phyloP scores from a whole-genome alignment of 2,888 invertebrate genomes.

The Plagodis pulveraria region DNA sequence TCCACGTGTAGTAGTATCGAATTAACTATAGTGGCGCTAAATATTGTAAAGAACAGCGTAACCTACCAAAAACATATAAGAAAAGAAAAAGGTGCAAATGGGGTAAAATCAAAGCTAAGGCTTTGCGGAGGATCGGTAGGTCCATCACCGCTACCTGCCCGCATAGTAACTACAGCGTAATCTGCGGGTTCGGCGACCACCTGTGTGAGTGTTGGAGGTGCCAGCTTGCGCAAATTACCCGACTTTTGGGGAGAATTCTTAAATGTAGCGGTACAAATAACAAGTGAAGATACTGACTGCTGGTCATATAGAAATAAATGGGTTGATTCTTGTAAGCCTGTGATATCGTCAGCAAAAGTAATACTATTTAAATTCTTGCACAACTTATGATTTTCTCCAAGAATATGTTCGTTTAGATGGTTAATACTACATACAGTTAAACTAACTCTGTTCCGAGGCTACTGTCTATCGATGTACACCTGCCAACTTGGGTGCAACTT shows the following conservation, averaged over 20 bases:
- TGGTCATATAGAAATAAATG: not conserved
- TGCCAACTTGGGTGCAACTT: too few species aligned
- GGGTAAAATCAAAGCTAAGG: conserved; percentile 11
- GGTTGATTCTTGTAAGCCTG: too few species aligned
- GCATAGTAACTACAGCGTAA: conserved; percentile 8
- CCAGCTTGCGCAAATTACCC: conserved; percentile 27
- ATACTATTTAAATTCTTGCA: too few species aligned
- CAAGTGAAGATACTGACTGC: not conserved
- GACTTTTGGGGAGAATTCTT: conserved; percentile 29
- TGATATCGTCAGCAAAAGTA: too few species aligned
- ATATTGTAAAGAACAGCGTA: too few species aligned
- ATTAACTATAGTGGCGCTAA: too few species aligned
- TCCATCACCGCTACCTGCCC: conserved; percentile 21
- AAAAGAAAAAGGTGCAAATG: conserved; percentile 20
- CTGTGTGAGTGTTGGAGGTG: conserved; percentile 61
- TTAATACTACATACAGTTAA: too few species aligned
- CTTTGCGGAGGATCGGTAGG: conserved; percentile 4
- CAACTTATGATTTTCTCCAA: too few species aligned
- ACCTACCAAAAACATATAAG: not conserved
- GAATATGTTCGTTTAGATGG: too few species aligned
- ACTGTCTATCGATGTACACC: too few species aligned
- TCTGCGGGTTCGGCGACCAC: conserved; percentile 59
- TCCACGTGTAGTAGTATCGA: too few species aligned
- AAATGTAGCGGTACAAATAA: conserved; percentile 4
- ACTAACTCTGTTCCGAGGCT: too few species aligned